Base-by-base conservation (phyloP, 2,113 vertebrate genomes). In the Xiphophorus couchianus region DNA sequence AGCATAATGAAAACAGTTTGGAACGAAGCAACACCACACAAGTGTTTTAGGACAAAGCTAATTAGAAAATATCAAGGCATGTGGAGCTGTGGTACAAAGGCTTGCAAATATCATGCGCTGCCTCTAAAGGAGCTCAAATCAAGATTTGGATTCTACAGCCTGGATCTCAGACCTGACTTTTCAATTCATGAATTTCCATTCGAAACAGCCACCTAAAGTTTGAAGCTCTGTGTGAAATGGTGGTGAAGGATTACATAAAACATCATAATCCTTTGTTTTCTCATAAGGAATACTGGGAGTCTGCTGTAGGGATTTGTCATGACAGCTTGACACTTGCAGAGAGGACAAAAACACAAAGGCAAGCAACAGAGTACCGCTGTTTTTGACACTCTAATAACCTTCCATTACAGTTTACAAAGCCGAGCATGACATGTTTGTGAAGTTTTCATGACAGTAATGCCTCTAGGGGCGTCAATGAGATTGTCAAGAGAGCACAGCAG, bases 311-410 rank as follows among this genome's bases (percentile, higher is more conserved):
- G 44, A 39, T 61, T 27, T 60, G 28, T 14, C n/a, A 13, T 65
- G 44, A 48, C 58, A 68, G 33, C 29, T 39, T 66, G 14, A 69
- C 67, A 67, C 44, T 51, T 30, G 30, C 27, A 14, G 10, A 68
- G 62, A 48, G 22, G 19, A 5, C 27, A 48, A 62, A 31, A 67
- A 76, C 30, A 64, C 35, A 61, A 80, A 29, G 54, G 31, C 37
- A 22, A 42, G 13, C 13, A 68, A 30, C 10, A 30, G 62, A 27
- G 27, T 54, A 44, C 28, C 14, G 25, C 58, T 78, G 33, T 30
- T 37, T 81, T 73, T 77, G 65, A 73, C 62, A 27, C 62, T 5
- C 33, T 74, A 77, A 72, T 77, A 71, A 62, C 70, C 63, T 54
- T 77, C 30, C 67, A 58, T 76, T 66, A 42, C 54, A 42, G 30